Conservation (phyloP, 2,797 vertebrate species). For the Manis javanica region DNA sequence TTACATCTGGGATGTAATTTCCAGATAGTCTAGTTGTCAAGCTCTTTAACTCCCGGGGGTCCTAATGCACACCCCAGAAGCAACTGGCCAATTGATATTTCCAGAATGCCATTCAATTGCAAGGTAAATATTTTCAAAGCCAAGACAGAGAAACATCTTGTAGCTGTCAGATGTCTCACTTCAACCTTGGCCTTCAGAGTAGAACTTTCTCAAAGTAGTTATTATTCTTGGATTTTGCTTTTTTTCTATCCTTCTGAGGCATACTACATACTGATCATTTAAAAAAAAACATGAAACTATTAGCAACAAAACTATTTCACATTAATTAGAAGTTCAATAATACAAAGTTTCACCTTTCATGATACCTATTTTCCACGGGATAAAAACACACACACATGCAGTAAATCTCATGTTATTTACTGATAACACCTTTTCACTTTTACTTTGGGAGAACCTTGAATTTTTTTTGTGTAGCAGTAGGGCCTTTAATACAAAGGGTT, state of each 20-base stretch:
- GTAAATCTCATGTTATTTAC: neutral
- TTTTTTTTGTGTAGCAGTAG: neutral
- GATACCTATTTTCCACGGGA: neutral
- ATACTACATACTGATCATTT: neutral
- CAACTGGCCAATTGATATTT: constrained; percentile 43
- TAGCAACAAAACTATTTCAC: constrained; percentile 29
- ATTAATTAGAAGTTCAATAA: constrained; percentile 41
- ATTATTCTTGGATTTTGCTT: constrained; percentile 37
- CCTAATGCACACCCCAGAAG: neutral
- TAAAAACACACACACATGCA: constrained; percentile 18
- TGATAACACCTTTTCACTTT: constrained; percentile 40
- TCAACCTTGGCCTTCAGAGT: constrained; percentile 37
- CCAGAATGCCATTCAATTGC: constrained; percentile 39
- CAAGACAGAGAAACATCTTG: constrained; percentile 20
- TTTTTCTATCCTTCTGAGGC: neutral
- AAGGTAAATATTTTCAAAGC: constrained; percentile 47
- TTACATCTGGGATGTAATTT: constrained; percentile 51
- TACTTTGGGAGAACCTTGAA: constrained; percentile 19
- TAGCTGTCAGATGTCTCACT: constrained; percentile 43
- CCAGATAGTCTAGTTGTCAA: constrained; percentile 41
- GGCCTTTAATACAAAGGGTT: constrained; percentile 14
- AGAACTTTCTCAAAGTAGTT: constrained; percentile 72
- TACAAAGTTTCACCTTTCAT: constrained; percentile 10
- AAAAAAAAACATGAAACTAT: neutral
- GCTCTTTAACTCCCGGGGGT: neutral